Evolutionary conservation across 2,888 invertebrate species (phyloP).

Genomic region (Idaea dimidiata): DNA sequence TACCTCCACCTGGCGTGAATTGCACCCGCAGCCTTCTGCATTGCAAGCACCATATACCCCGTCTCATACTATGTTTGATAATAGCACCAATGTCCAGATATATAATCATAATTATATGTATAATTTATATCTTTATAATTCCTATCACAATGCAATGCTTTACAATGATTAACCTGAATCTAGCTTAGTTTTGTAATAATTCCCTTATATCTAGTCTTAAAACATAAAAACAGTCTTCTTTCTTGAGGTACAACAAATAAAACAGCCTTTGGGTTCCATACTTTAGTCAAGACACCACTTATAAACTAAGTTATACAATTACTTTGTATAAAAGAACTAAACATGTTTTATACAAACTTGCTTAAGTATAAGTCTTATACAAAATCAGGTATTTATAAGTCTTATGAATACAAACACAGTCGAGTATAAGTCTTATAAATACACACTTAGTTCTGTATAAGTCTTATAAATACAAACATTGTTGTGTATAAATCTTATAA

Average conservation of each 20-base stretch:
- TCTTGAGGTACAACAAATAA: slow-evolving; percentile 74
- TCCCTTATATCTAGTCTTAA: background rate
- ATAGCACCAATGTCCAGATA: no score
- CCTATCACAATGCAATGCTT: no score
- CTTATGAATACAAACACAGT: background rate
- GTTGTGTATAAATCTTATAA: no score
- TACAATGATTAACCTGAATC: no score
- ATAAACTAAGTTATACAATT: slow-evolving; percentile 6
- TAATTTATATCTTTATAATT: no score
- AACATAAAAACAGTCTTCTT: slow-evolving; percentile 64
- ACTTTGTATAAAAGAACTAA: background rate
- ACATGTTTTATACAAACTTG: background rate
- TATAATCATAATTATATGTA: no score
- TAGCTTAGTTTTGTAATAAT: background rate
- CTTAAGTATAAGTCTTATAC: background rate
- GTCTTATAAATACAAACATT: no score
- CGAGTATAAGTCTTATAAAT: background rate
- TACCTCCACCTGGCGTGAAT: no score
- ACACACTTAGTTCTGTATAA: background rate
- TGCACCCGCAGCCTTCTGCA: no score
- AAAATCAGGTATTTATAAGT: background rate
- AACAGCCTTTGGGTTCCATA: slow-evolving; percentile 42
- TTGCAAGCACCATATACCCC: no score
- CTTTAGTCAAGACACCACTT: slow-evolving; percentile 29
- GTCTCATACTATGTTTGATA: no score